These are phyloP conservation scores for Rhopalosiphum nymphaeae DNA, from an alignment of 2,888 invertebrate species.

Conservation along the genomic window DNA sequence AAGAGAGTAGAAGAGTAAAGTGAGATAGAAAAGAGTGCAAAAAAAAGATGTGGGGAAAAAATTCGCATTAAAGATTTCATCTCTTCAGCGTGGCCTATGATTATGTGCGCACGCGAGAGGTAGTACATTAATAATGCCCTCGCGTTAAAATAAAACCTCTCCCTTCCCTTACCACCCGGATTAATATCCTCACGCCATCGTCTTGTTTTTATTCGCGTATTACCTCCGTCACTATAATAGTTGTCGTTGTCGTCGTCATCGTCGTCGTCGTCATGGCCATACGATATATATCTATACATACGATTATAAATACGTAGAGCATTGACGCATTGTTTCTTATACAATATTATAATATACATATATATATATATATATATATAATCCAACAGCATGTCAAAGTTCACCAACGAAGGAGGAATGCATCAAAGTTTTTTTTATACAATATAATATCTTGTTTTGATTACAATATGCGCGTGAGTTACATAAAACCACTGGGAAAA, in stretches of 20 bases:
- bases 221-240: constrained; percentile 1
- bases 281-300: not conserved
- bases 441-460: constrained; percentile 40
- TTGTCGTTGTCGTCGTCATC: not conserved
- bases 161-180: constrained; percentile 1
- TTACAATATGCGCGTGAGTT: not conserved
- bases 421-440: constrained; percentile 33
- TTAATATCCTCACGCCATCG: constrained; percentile 53
- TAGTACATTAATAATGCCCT: constrained; percentile 61
- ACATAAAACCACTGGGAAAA: not conserved
- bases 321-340: constrained; percentile 44
- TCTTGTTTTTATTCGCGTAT: constrained; percentile 54
- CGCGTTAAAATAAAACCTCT: constrained; percentile 61
- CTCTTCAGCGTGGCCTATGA: constrained; percentile 59
- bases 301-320: not conserved
- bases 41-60: constrained; percentile 50
- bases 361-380: not conserved
- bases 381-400: not conserved
- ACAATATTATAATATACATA: constrained; percentile 32
- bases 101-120: constrained; percentile 48
- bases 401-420: constrained; percentile 8
- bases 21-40: not conserved
- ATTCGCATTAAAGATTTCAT: constrained; percentile 65
- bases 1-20: not conserved
- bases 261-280: not conserved